These are phyloP conservation scores for Scrobipalpa costella DNA, from an alignment of 2,888 invertebrate genomes.

Conservation along the genomic window DNA sequence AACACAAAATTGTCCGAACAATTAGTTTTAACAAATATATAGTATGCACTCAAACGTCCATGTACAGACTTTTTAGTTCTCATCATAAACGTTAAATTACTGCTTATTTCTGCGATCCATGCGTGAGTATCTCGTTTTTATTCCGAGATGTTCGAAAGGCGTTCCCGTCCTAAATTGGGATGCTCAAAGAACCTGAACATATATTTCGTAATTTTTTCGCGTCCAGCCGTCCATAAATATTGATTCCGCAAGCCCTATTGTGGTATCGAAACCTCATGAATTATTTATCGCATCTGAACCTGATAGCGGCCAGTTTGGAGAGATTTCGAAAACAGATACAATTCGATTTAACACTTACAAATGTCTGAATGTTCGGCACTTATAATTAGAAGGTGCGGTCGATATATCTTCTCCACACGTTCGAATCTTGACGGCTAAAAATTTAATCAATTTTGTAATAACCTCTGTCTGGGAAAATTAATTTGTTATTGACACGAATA, in stretches of 20 bases:
- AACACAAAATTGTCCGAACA: background rate
- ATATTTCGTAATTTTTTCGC: slow-evolving; percentile 49
- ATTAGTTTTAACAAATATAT: background rate
- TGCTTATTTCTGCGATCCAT: background rate
- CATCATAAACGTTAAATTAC: background rate
- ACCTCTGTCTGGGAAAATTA: background rate
- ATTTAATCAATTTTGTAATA: slow-evolving; percentile 5
- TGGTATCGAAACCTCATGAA: slow-evolving; percentile 66
- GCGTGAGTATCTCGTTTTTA: background rate
- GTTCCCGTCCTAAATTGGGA: slow-evolving; percentile 29
- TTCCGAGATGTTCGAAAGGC: background rate
- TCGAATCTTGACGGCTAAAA: slow-evolving; percentile 25
- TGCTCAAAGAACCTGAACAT: slow-evolving; percentile 33
- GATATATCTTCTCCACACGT: slow-evolving; percentile 42
- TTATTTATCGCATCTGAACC: slow-evolving; percentile 66
- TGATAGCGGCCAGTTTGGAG: slow-evolving; percentile 65
- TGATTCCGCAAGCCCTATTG: slow-evolving; percentile 63
- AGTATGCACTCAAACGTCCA: background rate
- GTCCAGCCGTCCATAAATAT: slow-evolving; percentile 57
- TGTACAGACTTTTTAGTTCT: background rate
- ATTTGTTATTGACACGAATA: slow-evolving; percentile 3
- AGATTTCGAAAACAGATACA: slow-evolving; percentile 68
- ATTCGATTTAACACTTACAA: slow-evolving; percentile 48
- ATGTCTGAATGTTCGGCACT: slow-evolving; percentile 53
- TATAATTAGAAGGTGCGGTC: slow-evolving; percentile 49